Conservation (phyloP, 2,113 vertebrate species). For the Plecotus auritus region DNA sequence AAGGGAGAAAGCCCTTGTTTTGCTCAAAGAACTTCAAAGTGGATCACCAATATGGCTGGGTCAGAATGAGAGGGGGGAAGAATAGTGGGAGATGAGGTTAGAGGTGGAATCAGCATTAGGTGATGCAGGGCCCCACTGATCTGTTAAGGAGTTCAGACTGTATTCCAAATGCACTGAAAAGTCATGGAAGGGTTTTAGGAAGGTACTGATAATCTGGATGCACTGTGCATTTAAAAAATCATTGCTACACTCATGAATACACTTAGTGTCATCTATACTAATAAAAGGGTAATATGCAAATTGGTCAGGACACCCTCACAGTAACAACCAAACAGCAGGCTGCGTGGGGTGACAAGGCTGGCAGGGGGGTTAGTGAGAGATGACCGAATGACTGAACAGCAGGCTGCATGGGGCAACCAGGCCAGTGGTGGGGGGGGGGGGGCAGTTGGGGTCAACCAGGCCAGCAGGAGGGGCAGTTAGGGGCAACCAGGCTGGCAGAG, state of each 20-base stretch:
- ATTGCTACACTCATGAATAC: background rate
- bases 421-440: no score
- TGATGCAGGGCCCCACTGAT: fast-evolving
- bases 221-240: background rate
- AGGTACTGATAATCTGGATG: background rate
- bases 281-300: no score
- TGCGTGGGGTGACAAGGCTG: no score
- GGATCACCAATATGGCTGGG: background rate
- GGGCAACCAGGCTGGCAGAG: no score
- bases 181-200: background rate
- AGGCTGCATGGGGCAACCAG: no score
- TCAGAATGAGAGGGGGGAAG: background rate
- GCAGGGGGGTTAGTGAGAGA: no score
- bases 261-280: background rate
- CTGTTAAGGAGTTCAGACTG: background rate
- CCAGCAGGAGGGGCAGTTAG: no score
- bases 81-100: background rate
- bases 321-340: no score
- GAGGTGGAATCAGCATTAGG: background rate
- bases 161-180: background rate
- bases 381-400: no score
- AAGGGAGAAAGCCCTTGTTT: background rate
- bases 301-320: no score
- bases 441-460: no score
- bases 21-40: background rate